A percentile compares a stretch with the other conserved stretches of the same genome.
These are phyloP conservation scores for Aegithalos caudatus DNA, from an alignment of 2,113 vertebrate species.

Conservation along the genomic window DNA sequence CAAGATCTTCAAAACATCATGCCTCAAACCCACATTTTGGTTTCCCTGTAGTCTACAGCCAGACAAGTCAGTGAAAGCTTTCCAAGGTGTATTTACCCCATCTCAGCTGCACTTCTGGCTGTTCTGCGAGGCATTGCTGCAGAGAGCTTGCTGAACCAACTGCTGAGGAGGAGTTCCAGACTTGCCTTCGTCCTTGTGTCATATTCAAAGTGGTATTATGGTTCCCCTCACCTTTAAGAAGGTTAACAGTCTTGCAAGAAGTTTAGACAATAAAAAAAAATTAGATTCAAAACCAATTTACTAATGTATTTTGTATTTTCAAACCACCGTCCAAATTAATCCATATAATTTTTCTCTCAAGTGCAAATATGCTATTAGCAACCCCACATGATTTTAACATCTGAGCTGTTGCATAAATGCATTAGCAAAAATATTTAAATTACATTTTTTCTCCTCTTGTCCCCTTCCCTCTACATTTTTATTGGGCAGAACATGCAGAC, in stretches of 20 bases:
- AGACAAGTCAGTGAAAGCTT: not conserved
- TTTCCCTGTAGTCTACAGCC: not conserved
- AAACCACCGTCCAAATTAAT: not conserved
- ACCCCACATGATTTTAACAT: not conserved
- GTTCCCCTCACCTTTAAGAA: not conserved
- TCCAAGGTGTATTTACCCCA: not conserved
- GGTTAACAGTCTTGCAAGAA: not conserved
- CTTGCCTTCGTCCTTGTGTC: not conserved
- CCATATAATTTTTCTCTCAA: not conserved
- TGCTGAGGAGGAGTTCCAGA: not conserved
- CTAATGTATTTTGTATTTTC: not conserved
- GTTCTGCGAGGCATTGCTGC: not conserved
- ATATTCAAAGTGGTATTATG: not conserved
- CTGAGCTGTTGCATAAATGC: not conserved
- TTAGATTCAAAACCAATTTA: not conserved
- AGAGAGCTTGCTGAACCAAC: not conserved
- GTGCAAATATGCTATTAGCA: not conserved
- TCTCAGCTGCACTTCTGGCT: not conserved
- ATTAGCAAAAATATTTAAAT: not conserved
- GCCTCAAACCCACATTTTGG: not conserved
- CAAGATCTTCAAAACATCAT: not conserved
- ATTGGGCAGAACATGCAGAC: not conserved
- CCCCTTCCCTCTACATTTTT: not conserved
- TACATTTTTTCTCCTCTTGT: not conserved
- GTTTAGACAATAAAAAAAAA: not conserved